These are phyloP conservation scores for Malachius bipustulatus DNA, from an alignment of 2,888 invertebrate species.

Conservation along the genomic window DNA sequence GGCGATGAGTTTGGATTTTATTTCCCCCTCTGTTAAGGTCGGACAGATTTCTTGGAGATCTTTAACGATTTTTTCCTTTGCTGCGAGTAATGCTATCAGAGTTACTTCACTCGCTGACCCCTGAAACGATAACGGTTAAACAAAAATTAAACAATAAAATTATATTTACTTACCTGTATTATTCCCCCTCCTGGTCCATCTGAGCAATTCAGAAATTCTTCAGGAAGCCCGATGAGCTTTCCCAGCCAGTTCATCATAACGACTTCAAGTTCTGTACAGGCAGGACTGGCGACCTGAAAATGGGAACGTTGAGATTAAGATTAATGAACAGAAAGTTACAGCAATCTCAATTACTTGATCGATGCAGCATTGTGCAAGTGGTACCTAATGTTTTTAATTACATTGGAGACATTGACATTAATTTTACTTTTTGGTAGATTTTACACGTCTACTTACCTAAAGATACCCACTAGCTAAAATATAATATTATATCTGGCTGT, in stretches of 20 bases:
- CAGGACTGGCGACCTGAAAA: slow-evolving; percentile 38
- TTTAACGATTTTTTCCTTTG: slow-evolving; percentile 58
- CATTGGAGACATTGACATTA: too few relatives aligned
- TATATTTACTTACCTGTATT: slow-evolving; percentile 50
- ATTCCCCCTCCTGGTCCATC: slow-evolving; percentile 74
- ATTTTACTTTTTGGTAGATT: too few relatives aligned
- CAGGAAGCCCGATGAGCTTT: slow-evolving; percentile 69
- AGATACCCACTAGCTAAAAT: too few relatives aligned
- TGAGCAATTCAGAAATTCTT: slow-evolving; percentile 65
- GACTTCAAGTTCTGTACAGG: slow-evolving; percentile 86
- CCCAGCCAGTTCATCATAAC: slow-evolving; percentile 90
- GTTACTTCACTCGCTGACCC: slow-evolving; percentile 88
- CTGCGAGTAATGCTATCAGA: slow-evolving; percentile 67
- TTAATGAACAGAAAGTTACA: too few relatives aligned
- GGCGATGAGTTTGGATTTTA: slow-evolving; percentile 62
- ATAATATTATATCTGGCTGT: too few relatives aligned
- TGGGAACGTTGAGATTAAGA: not conserved
- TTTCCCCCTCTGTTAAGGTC: slow-evolving; percentile 48
- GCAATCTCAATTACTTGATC: too few relatives aligned
- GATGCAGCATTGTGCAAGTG: too few relatives aligned
- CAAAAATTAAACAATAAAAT: slow-evolving; percentile 4
- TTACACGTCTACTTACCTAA: too few relatives aligned
- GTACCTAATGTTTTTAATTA: too few relatives aligned
- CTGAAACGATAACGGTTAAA: slow-evolving; percentile 40
- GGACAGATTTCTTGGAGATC: slow-evolving; percentile 46